Base-by-base conservation (phyloP, 2,113 vertebrate species). In the Poeciliopsis turrubarensis region DNA sequence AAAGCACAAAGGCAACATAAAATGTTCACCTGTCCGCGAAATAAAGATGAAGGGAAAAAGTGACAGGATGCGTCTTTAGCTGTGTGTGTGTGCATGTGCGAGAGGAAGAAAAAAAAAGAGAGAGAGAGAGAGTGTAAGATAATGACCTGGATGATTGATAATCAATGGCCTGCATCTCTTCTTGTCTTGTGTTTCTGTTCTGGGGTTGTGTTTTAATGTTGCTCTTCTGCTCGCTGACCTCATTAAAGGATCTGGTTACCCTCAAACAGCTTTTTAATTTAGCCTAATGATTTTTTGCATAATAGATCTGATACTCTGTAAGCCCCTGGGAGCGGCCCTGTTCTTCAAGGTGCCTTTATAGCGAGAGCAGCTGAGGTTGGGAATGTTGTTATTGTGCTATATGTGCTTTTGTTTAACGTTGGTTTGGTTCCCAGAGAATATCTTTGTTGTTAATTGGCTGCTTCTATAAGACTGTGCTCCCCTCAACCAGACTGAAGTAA, bases 211-310 rank as follows among this genome's bases (percentile, higher is more conserved):
- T 94, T 94, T 94, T 94, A 94, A 95, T 95, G 94, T 94, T 85
- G 80, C 85, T 89, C 84, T 79, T 87, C 77, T 85, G 89, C 89
- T 93, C 86, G 65, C 92, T 94, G 92, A 92, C 92, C 94, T 95
- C 95, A 95, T 95, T 95, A 95, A 95, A 94, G 89, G 91, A 93
- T 95, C 89, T 84, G 82, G 93, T 95, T 95, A 93, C 94, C 90
- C 92, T 94, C 93, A 94, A 95, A 95, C 92, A 94, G 93, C 92
- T 94, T 95, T 95, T 95, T 95, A 94, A 95, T 95, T 95, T 94
- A 94, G 92, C 91, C 87, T 95, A 95, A 94, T 94, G 95, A 95
- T 95, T 95, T 94, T 92, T 92, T 91, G 94, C 91, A 94, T 94
- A 94, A 93, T 93, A 94, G 91, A 94, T 94, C 92, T 94, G 94